phyloP scores from a whole-genome alignment of 1,140 invertebrate genomes.

The Cyclargus thomasi region DNA sequence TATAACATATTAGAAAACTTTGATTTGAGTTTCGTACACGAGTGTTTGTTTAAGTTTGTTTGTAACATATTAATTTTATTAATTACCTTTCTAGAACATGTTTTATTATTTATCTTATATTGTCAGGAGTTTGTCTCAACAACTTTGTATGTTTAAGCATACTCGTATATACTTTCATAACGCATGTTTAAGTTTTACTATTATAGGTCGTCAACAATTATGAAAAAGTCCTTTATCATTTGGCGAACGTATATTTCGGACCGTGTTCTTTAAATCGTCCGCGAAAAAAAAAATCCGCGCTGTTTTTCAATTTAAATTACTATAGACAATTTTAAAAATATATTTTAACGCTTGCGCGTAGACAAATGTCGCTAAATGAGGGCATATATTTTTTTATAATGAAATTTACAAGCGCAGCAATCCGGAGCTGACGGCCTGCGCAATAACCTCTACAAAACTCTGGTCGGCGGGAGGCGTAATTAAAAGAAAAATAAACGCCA shows the following conservation, averaged over 20 bases:
- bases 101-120: background rate
- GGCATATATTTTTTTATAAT: background rate
- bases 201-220: too few relatives aligned
- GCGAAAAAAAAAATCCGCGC: too few relatives aligned
- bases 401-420: slow-evolving; percentile 4
- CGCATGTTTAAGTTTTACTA: too few relatives aligned
- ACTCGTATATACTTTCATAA: too few relatives aligned
- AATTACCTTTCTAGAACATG: background rate
- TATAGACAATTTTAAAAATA: background rate
- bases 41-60: background rate
- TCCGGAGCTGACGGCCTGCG: slow-evolving; percentile 10
- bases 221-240: too few relatives aligned
- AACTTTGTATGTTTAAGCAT: too few relatives aligned
- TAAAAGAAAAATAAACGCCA: slow-evolving; percentile 73
- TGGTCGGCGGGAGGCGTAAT: slow-evolving; percentile 56
- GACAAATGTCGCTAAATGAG: background rate
- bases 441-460: slow-evolving; percentile 40
- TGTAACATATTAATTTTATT: background rate
- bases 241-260: too few relatives aligned
- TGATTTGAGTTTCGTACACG: background rate
- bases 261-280: too few relatives aligned
- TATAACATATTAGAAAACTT: slow-evolving; percentile 3
- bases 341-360: background rate
- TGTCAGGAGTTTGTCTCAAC: background rate
- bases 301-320: background rate